Percentiles rank a stretch among this genome's conserved stretches.
Evolutionary conservation across 2,797 vertebrate genomes (phyloP).

Genomic region (Calcarius lapponicus): DNA sequence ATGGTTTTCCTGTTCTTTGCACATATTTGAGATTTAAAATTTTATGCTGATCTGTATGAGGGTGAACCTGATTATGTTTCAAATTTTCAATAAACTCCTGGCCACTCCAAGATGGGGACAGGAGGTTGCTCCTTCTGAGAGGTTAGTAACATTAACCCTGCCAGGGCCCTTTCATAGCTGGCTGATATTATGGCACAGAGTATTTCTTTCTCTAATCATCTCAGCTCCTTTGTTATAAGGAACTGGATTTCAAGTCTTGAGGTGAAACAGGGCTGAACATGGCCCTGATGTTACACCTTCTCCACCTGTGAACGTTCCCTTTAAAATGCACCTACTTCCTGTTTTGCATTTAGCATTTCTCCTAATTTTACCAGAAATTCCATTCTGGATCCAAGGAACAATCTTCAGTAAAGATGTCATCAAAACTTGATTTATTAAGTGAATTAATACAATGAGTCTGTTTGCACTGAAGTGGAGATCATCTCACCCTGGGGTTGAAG

Average conservation of each 20-base stretch:
- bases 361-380: neutral
- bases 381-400: neutral
- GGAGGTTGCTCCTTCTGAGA: neutral
- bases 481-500: neutral
- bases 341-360: neutral
- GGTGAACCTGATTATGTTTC: neutral
- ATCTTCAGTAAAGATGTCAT: neutral
- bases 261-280: neutral
- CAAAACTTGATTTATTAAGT: neutral
- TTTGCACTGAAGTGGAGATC: neutral
- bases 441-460: neutral
- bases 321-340: neutral
- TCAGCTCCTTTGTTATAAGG: neutral
- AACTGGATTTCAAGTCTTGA: neutral
- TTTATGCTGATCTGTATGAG: neutral
- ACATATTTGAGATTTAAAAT: neutral
- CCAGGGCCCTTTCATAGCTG: neutral
- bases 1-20: neutral
- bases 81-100: neutral
- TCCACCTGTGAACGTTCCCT: neutral
- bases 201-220: neutral
- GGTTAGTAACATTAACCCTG: neutral
- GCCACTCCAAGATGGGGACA: fast-evolving
- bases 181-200: neutral
- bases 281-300: neutral